Base-by-base conservation (phyloP, 2,888 invertebrate species). In the Achlya flavicornis region DNA sequence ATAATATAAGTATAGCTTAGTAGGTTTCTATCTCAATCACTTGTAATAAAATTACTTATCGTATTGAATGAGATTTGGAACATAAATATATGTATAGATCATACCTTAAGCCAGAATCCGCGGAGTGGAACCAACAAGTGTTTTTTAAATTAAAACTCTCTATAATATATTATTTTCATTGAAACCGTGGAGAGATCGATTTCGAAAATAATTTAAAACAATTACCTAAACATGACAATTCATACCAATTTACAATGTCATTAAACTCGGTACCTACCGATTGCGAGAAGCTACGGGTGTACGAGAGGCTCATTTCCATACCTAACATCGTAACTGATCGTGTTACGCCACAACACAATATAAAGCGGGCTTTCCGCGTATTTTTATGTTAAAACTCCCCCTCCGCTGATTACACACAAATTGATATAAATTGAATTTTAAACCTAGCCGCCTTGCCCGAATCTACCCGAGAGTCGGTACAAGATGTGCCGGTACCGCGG, bases 341-440 rank as follows among this genome's bases (percentile, higher is more conserved):
- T 78, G 79, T 83, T 83, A 80, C 79, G 66, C 71, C 75, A 77
- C 82, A 83, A 85, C 74, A 77, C 82, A 83, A 85, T 86, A 86
- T 81, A 86, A 81, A 81, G 83, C 80, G 72, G 72, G 74, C 74
- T 78, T 72, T 70, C 72, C 77, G 79, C 87, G 87, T 91, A 92
- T 92, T 93, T 93, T 92, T 91, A 88, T 85, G 80, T 85, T 86
- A 85, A 81, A 72, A 26, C 26, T 79, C 75, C 84, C 85, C 89
- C 85, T 84, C 82, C 80, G 80, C 85, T 91, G 92, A 93, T 93
- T 93, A 91, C 90, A 85, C 84, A 84, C 88, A 93, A 93, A 93
- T 93, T 93, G 93, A 90, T 88, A 93, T 89, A 92, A 93, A 93
- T 93, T 92, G 92, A 91, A 92, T 93, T 91, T 92, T 88, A 92